These are phyloP conservation scores for Euborellia annulipes DNA, from an alignment of 1,140 invertebrate species.

Conservation along the genomic window DNA sequence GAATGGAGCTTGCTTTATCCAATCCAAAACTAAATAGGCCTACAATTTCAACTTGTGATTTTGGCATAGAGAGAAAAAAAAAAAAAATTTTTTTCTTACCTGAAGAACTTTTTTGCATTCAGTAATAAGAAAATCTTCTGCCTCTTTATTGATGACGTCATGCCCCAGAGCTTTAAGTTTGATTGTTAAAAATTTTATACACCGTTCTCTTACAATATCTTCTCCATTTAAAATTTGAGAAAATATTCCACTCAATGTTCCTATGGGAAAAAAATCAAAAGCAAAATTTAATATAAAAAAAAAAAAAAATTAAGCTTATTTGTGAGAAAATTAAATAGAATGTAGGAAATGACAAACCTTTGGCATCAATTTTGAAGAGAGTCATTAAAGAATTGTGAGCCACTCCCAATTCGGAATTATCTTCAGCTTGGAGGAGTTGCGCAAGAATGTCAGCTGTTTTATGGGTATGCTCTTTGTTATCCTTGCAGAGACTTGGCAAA, in stretches of 20 bases:
- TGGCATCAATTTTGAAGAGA: conserved; percentile 43
- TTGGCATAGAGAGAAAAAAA: background rate
- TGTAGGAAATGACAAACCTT: conserved; percentile 27
- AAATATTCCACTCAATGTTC: conserved; percentile 69
- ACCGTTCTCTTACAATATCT: conserved; percentile 61
- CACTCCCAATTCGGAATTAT: conserved; percentile 58
- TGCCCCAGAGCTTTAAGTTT: conserved; percentile 67
- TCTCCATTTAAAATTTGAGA: conserved; percentile 67
- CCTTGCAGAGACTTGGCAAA: conserved; percentile 73
- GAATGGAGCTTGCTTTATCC: background rate
- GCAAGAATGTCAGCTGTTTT: conserved; percentile 84
- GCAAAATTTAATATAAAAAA: background rate
- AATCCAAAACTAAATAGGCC: background rate
- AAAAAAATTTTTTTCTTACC: conserved; percentile 29
- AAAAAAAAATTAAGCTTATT: background rate
- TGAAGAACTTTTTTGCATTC: conserved; percentile 78
- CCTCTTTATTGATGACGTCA: conserved; percentile 66
- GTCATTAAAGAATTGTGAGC: conserved; percentile 54
- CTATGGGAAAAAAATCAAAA: conserved; percentile 23
- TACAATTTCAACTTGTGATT: background rate
- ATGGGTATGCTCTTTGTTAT: conserved; percentile 62
- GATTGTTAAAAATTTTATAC: conserved; percentile 70
- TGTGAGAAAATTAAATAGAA: background rate
- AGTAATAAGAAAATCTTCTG: conserved; percentile 68
- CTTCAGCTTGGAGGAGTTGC: conserved; percentile 76